These are phyloP conservation scores for Cacoxenus indagator DNA, from an alignment of 2,888 invertebrate genomes.

Conservation along the genomic window DNA sequence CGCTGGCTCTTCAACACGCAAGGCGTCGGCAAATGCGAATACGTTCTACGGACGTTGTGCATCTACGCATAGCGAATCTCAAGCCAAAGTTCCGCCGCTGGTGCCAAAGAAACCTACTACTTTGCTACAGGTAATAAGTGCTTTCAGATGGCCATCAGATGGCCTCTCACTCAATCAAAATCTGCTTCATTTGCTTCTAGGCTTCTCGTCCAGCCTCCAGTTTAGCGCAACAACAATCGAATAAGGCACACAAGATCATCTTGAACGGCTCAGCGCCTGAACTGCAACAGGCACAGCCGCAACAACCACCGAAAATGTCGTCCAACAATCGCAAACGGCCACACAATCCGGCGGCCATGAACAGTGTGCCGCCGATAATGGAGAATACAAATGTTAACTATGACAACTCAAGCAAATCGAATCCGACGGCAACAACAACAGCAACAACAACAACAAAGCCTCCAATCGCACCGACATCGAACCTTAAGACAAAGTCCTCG, in stretches of 20 bases:
- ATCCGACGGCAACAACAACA: slow-evolving; percentile 12
- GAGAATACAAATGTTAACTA: slow-evolving; percentile 46
- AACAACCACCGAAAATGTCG: slow-evolving; percentile 42
- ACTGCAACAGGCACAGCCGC: slow-evolving; percentile 23
- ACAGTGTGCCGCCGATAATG: slow-evolving; percentile 60
- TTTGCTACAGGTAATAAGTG: slow-evolving; percentile 58
- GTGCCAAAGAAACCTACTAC: slow-evolving; percentile 68
- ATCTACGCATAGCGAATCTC: slow-evolving; percentile 35
- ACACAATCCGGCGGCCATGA: slow-evolving; percentile 60
- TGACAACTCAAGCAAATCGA: slow-evolving; percentile 29
- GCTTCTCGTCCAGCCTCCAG: slow-evolving; percentile 50
- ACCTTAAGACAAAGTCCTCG: slow-evolving; percentile 39
- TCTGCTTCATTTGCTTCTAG: background rate
- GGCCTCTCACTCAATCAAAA: background rate
- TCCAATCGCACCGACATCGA: slow-evolving; percentile 5
- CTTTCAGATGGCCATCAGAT: background rate
- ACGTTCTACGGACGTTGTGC: slow-evolving; percentile 37
- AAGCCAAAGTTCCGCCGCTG: slow-evolving; percentile 59
- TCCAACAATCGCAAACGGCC: slow-evolving; percentile 67
- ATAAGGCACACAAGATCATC: slow-evolving; percentile 57
- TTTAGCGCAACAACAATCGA: slow-evolving; percentile 51
- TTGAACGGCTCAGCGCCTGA: slow-evolving; percentile 53
- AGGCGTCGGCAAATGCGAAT: slow-evolving; percentile 51
- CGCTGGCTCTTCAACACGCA: slow-evolving; percentile 69
- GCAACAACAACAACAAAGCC: slow-evolving; percentile 25